Evolutionary conservation across 2,113 vertebrate genomes (phyloP).

Genomic region (Panthera leo): DNA sequence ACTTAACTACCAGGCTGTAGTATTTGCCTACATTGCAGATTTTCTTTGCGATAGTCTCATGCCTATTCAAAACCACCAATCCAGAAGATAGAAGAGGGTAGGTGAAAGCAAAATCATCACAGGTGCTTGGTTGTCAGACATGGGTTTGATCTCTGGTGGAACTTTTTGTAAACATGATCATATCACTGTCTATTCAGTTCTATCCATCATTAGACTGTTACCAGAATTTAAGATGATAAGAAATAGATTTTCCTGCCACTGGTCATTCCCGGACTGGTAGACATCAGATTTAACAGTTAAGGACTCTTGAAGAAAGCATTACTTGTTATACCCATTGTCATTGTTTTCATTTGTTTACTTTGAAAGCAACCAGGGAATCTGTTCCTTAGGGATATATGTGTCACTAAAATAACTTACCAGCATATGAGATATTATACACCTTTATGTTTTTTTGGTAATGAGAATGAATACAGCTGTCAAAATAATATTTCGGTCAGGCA

Average conservation of each 20-base stretch:
- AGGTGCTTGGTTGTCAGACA: neutral
- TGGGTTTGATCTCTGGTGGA: neutral
- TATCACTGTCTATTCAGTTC: neutral
- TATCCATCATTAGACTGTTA: neutral
- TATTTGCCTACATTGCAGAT: neutral
- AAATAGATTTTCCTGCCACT: neutral
- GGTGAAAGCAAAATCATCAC: neutral
- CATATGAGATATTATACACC: neutral
- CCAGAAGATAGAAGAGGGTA: neutral
- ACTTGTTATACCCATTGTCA: neutral
- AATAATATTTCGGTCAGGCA: constrained; percentile 42
- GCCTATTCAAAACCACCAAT: neutral
- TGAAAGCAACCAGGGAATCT: constrained; percentile 6
- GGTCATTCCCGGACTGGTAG: neutral
- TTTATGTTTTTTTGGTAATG: constrained; percentile 3
- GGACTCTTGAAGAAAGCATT: neutral
- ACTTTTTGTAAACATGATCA: neutral
- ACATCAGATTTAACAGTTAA: neutral
- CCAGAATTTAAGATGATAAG: neutral
- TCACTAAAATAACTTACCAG: neutral
- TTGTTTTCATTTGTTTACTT: constrained; percentile 24
- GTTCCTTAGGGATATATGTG: neutral
- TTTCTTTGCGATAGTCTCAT: neutral
- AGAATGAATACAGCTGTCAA: neutral
- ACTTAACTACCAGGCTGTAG: neutral